Percentiles rank a stretch among this genome's conserved stretches.
Evolutionary conservation across 1,140 invertebrate genomes (phyloP).

Genomic region (Bemisia tabaci): DNA sequence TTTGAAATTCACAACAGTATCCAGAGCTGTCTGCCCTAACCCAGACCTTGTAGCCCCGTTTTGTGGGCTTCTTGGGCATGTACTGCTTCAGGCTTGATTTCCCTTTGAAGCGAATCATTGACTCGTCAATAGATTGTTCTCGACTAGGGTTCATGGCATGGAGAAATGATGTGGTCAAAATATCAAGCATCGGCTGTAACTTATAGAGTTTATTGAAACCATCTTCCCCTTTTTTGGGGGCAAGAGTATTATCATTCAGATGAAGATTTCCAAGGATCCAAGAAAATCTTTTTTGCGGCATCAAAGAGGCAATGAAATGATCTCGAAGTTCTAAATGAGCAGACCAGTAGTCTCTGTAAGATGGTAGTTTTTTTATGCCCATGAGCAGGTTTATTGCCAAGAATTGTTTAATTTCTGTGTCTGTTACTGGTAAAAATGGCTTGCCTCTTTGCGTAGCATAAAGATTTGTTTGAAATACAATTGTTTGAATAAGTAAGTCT

Average conservation of each 20-base stretch:
- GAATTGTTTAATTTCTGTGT: slow-evolving; percentile 21
- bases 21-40: slow-evolving; percentile 12
- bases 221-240: slow-evolving; percentile 15
- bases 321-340: slow-evolving; percentile 27
- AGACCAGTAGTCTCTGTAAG: slow-evolving; percentile 28
- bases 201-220: slow-evolving; percentile 25
- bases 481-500: slow-evolving; percentile 3
- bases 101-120: slow-evolving; percentile 24
- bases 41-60: slow-evolving; percentile 22
- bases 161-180: slow-evolving; percentile 7
- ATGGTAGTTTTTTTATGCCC: slow-evolving; percentile 23
- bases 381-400: slow-evolving; percentile 25
- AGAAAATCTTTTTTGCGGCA: no score
- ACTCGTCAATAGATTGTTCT: slow-evolving; percentile 20
- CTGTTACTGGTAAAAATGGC: slow-evolving; percentile 12
- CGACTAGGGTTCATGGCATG: slow-evolving; percentile 9
- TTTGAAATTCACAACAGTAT: slow-evolving; percentile 17
- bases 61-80: slow-evolving; percentile 19
- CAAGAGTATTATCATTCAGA: slow-evolving; percentile 22
- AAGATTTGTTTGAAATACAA: slow-evolving; percentile 20
- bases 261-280: slow-evolving; percentile 26
- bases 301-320: slow-evolving; percentile 26
- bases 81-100: slow-evolving; percentile 22
- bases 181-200: slow-evolving; percentile 17
- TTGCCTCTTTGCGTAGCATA: slow-evolving; percentile 16